These are phyloP conservation scores for Rafetus swinhoei DNA, from an alignment of 2,113 vertebrate genomes.

Conservation along the genomic window DNA sequence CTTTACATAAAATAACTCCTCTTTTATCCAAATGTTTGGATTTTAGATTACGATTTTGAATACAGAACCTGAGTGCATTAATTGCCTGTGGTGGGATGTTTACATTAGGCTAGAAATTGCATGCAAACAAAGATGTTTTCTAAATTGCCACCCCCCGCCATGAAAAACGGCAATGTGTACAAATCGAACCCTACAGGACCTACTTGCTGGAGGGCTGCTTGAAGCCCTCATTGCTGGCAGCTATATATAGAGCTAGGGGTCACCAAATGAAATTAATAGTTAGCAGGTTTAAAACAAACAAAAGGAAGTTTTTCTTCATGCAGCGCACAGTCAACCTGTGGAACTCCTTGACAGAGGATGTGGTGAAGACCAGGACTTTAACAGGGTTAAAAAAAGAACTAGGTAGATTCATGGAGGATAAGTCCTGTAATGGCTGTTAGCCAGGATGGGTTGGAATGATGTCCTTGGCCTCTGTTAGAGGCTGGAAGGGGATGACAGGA, in stretches of 20 bases:
- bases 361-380: too few relatives aligned
- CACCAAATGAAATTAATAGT: too few relatives aligned
- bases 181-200: background rate
- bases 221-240: background rate
- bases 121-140: background rate
- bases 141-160: background rate
- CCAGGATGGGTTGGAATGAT: too few relatives aligned
- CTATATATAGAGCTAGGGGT: background rate
- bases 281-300: too few relatives aligned
- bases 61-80: background rate
- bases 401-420: too few relatives aligned
- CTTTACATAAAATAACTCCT: background rate
- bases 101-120: background rate
- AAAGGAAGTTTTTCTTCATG: too few relatives aligned
- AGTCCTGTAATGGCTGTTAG: too few relatives aligned
- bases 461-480: too few relatives aligned
- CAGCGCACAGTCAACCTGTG: too few relatives aligned
- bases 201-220: background rate
- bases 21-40: background rate
- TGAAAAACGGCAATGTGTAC: background rate
- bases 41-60: background rate
- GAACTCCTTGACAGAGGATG: too few relatives aligned
- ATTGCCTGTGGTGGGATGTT: background rate
- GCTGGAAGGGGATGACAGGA: too few relatives aligned
- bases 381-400: too few relatives aligned